These are phyloP conservation scores for Onchidella celtica DNA, from an alignment of 2,888 invertebrate genomes.

Conservation along the genomic window DNA sequence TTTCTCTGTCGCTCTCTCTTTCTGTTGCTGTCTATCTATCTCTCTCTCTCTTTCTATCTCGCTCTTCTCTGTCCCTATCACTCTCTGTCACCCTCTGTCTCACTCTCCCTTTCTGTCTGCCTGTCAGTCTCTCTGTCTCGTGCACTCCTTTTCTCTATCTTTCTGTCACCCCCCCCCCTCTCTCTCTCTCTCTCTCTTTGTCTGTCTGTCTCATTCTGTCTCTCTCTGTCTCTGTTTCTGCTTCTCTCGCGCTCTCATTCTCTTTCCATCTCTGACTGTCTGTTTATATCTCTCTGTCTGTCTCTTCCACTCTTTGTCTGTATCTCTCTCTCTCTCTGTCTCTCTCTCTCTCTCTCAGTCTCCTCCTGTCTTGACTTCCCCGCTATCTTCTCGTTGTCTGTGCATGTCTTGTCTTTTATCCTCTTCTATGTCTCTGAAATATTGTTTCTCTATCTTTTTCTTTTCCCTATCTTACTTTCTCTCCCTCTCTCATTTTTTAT, in stretches of 20 bases:
- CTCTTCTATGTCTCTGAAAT: neutral
- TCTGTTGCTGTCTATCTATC: too few relatives aligned
- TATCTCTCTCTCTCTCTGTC: too few relatives aligned
- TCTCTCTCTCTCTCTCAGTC: neutral
- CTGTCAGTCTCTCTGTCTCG: neutral
- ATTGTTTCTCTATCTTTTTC: neutral
- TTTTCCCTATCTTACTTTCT: neutral
- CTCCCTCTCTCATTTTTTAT: neutral
- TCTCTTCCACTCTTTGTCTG: neutral
- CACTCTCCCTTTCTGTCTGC: neutral
- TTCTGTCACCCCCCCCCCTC: too few relatives aligned
- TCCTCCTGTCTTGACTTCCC: neutral
- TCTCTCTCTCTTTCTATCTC: neutral
- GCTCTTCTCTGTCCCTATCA: neutral
- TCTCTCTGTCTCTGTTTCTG: neutral
- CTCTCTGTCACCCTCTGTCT: neutral
- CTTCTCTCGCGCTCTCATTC: neutral
- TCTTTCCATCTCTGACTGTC: neutral
- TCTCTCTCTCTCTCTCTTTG: neutral
- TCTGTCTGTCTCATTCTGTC: neutral
- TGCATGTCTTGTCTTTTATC: too few relatives aligned
- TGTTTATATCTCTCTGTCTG: neutral
- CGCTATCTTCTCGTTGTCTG: neutral
- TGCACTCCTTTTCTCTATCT: neutral
- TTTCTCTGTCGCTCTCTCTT: neutral